These are phyloP conservation scores for Epizoanthus illoricatus DNA, from an alignment of 92 coral and sea anemone genomes.

Conservation along the genomic window DNA sequence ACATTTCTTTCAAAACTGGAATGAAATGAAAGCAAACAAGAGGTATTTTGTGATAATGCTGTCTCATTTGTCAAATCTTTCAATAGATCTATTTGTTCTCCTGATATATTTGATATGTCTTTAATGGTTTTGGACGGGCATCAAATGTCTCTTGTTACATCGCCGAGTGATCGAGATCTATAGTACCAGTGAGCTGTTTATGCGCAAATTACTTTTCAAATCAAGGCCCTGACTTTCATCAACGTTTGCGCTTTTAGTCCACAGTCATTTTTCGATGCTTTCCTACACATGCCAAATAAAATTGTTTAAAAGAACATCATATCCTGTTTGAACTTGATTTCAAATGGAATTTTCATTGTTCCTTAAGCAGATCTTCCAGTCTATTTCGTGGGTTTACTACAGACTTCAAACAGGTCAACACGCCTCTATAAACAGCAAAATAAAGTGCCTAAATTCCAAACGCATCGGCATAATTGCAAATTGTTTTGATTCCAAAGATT, in stretches of 20 bases:
- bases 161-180: not conserved
- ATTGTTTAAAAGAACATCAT: slow-evolving; percentile 13
- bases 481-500: too few relatives aligned
- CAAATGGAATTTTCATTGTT: too few relatives aligned
- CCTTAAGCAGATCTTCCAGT: too few relatives aligned
- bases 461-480: too few relatives aligned
- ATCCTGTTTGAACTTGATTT: slow-evolving; percentile 25
- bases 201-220: not conserved
- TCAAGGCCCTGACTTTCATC: not conserved
- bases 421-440: too few relatives aligned
- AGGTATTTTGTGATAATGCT: slow-evolving; percentile 20
- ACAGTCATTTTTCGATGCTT: not conserved
- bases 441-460: too few relatives aligned
- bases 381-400: too few relatives aligned
- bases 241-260: not conserved
- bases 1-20: slow-evolving; percentile 38
- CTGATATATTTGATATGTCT: slow-evolving; percentile 36
- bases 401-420: too few relatives aligned
- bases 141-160: slow-evolving; percentile 31
- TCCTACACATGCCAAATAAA: not conserved
- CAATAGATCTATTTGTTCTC: slow-evolving; percentile 43
- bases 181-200: too few relatives aligned
- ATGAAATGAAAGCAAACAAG: slow-evolving; percentile 44
- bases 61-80: slow-evolving; percentile 37
- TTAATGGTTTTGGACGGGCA: slow-evolving; percentile 42